These are phyloP conservation scores for Chlorocebus sabaeus DNA, from an alignment of 2,113 vertebrate species.

Conservation along the genomic window DNA sequence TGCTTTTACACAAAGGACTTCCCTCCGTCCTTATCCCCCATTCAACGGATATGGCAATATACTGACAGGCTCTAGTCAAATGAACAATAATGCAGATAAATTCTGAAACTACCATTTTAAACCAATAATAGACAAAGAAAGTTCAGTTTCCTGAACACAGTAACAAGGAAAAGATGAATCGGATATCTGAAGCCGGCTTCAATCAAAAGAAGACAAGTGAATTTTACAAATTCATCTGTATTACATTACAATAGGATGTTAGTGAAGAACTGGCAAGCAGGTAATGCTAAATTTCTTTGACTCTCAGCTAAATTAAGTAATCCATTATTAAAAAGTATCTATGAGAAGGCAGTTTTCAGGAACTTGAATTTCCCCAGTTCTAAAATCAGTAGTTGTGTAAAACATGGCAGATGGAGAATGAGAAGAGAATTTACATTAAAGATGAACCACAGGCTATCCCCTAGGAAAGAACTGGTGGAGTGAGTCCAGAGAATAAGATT, in stretches of 20 bases:
- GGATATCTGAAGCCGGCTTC: neutral
- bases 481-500: neutral
- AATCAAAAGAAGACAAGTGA: constrained; percentile 4
- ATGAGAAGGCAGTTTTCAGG: constrained; percentile 17
- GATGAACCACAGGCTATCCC: neutral
- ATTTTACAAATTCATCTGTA: constrained; percentile 40
- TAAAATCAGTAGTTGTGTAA: constrained; percentile 45
- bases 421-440: constrained; percentile 23
- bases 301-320: constrained; percentile 31
- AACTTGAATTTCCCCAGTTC: neutral
- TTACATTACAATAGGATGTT: neutral
- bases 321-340: constrained; percentile 26
- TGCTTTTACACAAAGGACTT: constrained; percentile 52
- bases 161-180: constrained; percentile 13
- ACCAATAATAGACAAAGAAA: constrained; percentile 1
- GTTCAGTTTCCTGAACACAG: neutral
- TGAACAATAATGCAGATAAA: constrained; percentile 14
- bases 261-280: neutral
- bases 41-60: constrained; percentile 40
- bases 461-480: neutral
- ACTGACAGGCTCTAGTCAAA: constrained; percentile 31
- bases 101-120: constrained; percentile 51
- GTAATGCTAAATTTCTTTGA: neutral
- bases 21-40: constrained; percentile 29
- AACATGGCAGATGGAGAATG: neutral